Percentiles rank a stretch among this genome's conserved stretches.
Evolutionary conservation across 2,113 vertebrate species (phyloP).

Genomic region (Cololabis saira): DNA sequence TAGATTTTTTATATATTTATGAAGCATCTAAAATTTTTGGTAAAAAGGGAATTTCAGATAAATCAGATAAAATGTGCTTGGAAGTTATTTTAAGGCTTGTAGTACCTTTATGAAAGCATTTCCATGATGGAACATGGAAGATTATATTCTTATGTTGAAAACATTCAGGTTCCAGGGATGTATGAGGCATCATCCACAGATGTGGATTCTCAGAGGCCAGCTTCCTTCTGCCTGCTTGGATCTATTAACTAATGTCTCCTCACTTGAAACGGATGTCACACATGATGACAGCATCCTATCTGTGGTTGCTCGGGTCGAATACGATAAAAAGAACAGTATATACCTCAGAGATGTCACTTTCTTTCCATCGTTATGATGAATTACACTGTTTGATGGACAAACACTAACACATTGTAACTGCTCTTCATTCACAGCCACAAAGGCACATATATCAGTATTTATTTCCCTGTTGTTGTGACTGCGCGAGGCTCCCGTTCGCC

Average conservation of each 20-base stretch:
- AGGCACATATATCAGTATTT: slow-evolving; percentile 53
- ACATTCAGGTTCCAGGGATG: slow-evolving; percentile 13
- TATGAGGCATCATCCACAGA: slow-evolving; percentile 6
- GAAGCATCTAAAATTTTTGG: too few relatives aligned
- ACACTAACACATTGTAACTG: slow-evolving; percentile 35
- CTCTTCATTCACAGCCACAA: slow-evolving; percentile 38
- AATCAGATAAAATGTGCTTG: too few relatives aligned
- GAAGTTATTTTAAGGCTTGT: neutral
- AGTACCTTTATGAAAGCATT: slow-evolving; percentile 49
- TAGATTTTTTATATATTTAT: too few relatives aligned
- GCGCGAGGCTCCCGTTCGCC: slow-evolving; percentile 31
- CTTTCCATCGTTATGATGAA: slow-evolving; percentile 16
- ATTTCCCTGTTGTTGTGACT: slow-evolving; percentile 56
- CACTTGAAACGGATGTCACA: slow-evolving; percentile 64
- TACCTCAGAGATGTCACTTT: slow-evolving; percentile 49
- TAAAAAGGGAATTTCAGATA: too few relatives aligned
- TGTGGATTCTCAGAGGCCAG: slow-evolving; percentile 45
- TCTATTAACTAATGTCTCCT: slow-evolving; percentile 65
- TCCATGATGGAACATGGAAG: slow-evolving; percentile 30
- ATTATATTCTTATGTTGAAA: slow-evolving; percentile 54
- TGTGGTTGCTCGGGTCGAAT: slow-evolving; percentile 46
- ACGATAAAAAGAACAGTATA: slow-evolving; percentile 20
- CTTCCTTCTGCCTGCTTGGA: slow-evolving; percentile 34
- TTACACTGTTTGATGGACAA: slow-evolving; percentile 45
- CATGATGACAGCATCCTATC: slow-evolving; percentile 49